Base-by-base conservation (phyloP, 1,140 invertebrate genomes). In the Drosophila baimaii region DNA sequence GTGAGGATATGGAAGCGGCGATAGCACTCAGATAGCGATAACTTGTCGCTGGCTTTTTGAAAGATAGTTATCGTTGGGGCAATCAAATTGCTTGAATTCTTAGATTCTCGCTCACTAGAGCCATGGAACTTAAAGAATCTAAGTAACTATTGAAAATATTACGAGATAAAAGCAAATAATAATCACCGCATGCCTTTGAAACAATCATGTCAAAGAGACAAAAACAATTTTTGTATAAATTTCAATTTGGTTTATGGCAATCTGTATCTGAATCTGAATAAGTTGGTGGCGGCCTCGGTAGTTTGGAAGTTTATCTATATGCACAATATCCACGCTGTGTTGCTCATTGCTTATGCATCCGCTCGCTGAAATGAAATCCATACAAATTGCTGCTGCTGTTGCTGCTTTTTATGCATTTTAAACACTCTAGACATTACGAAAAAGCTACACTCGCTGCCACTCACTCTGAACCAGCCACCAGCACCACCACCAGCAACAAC, bases 291-390 rank as follows among this genome's bases (percentile, higher is more conserved):
- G 12, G 29, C 49, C 29, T 52, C n/a, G 61, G 54, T 59, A 61
- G 61, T 31, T 64, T 64, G 33, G 35, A 64, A 41, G 61, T 64
- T 64, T 66, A 66, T 51, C 35, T 51, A 52, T 52, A 31, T 62
- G 49, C 65, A 69, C 65, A 68, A 69, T 69, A 69, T 68, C 65
- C 65, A 69, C 17, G 57, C 41, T 63, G 57, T 15, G 23, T 13
- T 35, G 46, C 65, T 69, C 65, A 54, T 69, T 69, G 65, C 65
- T 66, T 69, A 69, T 69, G 65, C 65, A 69, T 69, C 65, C 65
- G 62, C 29, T 69, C 44, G 62, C 65, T 69, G 43, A 69, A 69
- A 68, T 68, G 65, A 68, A 68, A 68, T 66, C 65, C 65, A 69
- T 69, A 66, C 65, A 66, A 69, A 69, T 51, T 66, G 65, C 65